A percentile compares a stretch with the other conserved stretches of the same genome.
phyloP scores from a whole-genome alignment of 2,888 invertebrate species.

The Habroteleia sp. region DNA sequence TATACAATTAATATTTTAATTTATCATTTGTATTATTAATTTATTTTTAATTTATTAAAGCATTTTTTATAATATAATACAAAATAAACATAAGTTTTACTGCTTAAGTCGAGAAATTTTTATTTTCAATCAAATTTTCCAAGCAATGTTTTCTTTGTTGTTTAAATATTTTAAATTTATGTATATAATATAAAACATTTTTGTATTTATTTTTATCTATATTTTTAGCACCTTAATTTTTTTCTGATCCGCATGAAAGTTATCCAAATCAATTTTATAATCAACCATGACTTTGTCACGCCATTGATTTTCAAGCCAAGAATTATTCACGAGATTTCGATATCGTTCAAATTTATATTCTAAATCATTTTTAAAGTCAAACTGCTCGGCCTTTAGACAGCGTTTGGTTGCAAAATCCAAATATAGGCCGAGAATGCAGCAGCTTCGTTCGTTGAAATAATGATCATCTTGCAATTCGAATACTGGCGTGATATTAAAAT shows the following conservation, averaged over 20 bases:
- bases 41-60: no score
- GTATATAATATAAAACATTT: neutral
- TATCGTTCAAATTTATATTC: constrained; percentile 27
- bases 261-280: constrained; percentile 13
- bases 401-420: constrained; percentile 19
- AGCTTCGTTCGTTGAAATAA: constrained; percentile 46
- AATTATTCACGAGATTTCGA: neutral
- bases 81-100: no score
- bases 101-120: no score
- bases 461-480: constrained; percentile 27
- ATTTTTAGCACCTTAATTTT: constrained; percentile 18
- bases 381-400: constrained; percentile 9
- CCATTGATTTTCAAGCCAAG: constrained; percentile 33
- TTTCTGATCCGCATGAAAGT: constrained; percentile 10
- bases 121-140: no score
- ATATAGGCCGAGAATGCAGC: constrained; percentile 35
- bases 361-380: neutral
- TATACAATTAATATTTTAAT: neutral
- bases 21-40: neutral
- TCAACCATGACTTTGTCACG: constrained; percentile 2
- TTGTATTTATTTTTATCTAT: neutral
- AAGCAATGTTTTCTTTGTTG: no score
- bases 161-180: no score
- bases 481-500: neutral
- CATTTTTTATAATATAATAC: no score